Base-by-base conservation (phyloP, 2,113 vertebrate genomes). In the Phoxinus phoxinus region DNA sequence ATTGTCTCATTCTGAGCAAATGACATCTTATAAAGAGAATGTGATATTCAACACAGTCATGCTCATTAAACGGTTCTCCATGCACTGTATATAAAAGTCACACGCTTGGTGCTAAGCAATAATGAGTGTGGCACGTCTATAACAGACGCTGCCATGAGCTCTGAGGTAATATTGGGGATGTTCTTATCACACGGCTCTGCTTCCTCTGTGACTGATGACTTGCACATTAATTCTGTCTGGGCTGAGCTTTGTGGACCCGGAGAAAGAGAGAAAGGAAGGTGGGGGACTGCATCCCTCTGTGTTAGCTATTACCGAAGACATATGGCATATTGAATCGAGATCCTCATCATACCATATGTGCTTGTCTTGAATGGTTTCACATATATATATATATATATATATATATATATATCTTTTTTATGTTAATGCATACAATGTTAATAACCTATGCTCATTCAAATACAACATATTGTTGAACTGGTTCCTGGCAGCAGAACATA, bases 261-360 rank as follows among this genome's bases (percentile, higher is more conserved):
- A 37, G 56, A 63, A 53, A 75, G 13, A 69, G 44, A 63, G 37
- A n/a, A 65, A 61, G 77, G 76, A 41, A 74, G 53, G 67, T 72
- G 51, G 84, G 84, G 79, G 79, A 58, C 46, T 83, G 73, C 48
- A 58, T 71, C 67, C 81, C 86, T 84, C 58, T 81, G 84, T 81
- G 82, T 82, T 81, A 85, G 78, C 88, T 58, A 87, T 87, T 85
- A 89, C 73, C 11, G 23, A 83, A 87, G 85, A 83, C 88, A 89
- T 85, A 89, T 87, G 85, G 88, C 73, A 82, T 41, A 83, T 75
- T 86, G 84, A 84, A 87, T 87, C 61, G 51, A 80, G 69, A 79
- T 78, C 78, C 83, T 85, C 79, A 30, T 75, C 56, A 76, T 78
- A 78, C 85, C 86, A 79, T 89, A 89, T 83, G 85, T 79, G 72